Evolutionary conservation across 2,888 invertebrate genomes (phyloP), one percentile per base, ranked within the genome.

Genomic region (Lithophane semibrunnea): DNA sequence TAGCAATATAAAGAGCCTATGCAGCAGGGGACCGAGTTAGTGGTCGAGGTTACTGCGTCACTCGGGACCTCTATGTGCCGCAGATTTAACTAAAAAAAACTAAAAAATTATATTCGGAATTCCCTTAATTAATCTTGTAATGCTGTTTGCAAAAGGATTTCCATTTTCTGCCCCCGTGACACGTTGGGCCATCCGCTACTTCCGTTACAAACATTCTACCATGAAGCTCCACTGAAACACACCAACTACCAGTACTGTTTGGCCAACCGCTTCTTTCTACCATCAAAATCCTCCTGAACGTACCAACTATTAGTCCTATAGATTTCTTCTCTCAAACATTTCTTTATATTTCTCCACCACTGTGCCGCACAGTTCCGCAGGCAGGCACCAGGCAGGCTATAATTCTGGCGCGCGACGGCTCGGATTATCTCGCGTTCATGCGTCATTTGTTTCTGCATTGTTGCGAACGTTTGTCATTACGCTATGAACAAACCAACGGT

Each of bases 341-440:
- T 44, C 16, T 29, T 21, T 16, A 12, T 5, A 18, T 64, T 52
- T n/a, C 12, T n/a, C 37, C 16, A 12, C 1, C n/a, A 10, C 49
- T 10, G 16, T 3, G 8, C 54, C n/a, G 37, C 18, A 7, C 3
- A 42, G 54, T 2, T 21, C 4, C 71, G 21, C 29, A 18, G 49
- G 47, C 37, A 37, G 37, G 37, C 37, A 37, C 42, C 18, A 8
- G n/a, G 1, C 18, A 4, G 9, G 37, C 69, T 18, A 87, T 87
- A 83, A 85, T 63, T 87, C 86, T 83, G 44, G 1, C n/a, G 44
- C 13, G 71, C 76, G 73, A 58, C 86, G 75, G 78, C 52, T 42
- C 69, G 88, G 86, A 75, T 88, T 87, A 87, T 87, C 86, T 77
- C 12, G 37, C 64, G 47, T 87, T 87, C 77, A 86, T 86, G 77